Evolutionary conservation across 2,888 invertebrate genomes (phyloP).

Genomic region (Lycaena phlaeas): DNA sequence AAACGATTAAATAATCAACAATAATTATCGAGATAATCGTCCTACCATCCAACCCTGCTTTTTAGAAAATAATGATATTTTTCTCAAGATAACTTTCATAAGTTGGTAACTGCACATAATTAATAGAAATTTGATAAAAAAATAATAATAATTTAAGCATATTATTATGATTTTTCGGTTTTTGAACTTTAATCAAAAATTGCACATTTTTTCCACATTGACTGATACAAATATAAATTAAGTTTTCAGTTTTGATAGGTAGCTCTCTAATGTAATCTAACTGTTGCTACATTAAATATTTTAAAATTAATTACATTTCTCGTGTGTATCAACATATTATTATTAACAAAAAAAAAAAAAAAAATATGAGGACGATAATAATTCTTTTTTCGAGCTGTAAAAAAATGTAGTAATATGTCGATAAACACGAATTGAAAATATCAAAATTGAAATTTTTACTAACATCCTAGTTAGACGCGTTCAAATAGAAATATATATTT

Average conservation of each 20-base stretch:
- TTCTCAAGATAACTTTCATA: too few relatives aligned
- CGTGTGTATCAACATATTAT: background rate
- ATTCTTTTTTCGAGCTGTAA: too few relatives aligned
- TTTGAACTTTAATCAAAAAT: slow-evolving; percentile 3
- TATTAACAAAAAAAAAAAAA: slow-evolving; percentile 5
- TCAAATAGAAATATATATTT: slow-evolving; percentile 41
- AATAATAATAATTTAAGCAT: too few relatives aligned
- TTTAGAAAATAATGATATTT: too few relatives aligned
- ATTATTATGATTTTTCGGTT: background rate
- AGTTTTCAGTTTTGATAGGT: slow-evolving; percentile 34
- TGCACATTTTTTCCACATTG: slow-evolving; percentile 28
- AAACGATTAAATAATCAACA: too few relatives aligned
- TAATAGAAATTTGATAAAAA: too few relatives aligned
- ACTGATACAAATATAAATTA: slow-evolving; percentile 28
- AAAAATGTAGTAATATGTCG: background rate
- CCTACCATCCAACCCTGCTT: too few relatives aligned
- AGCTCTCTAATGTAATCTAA: slow-evolving; percentile 47
- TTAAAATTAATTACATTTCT: slow-evolving; percentile 10
- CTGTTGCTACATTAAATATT: slow-evolving; percentile 17
- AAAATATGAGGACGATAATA: too few relatives aligned
- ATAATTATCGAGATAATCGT: too few relatives aligned
- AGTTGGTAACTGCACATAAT: too few relatives aligned
- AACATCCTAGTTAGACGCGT: slow-evolving; percentile 28
- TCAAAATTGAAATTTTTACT: slow-evolving; percentile 22
- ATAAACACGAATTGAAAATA: slow-evolving; percentile 8